Conservation (phyloP, 1,140 invertebrate genomes). For the Drosophila subobscura region DNA sequence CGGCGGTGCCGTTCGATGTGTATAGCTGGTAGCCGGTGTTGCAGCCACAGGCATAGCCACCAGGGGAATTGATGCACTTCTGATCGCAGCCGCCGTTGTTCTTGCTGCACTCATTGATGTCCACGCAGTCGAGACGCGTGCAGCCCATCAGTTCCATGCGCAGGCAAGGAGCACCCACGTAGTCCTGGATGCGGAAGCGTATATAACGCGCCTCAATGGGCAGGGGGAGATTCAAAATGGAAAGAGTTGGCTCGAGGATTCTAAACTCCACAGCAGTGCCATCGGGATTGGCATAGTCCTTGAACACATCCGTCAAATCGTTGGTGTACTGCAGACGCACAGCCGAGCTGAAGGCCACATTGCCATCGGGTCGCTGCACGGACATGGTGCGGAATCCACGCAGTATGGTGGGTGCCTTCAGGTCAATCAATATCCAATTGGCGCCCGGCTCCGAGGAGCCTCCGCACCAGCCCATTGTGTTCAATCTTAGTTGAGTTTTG, state of each 20-base stretch:
- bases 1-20: slow-evolving; percentile 94
- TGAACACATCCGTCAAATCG: slow-evolving; percentile 94
- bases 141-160: slow-evolving; percentile 97
- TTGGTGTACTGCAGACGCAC: slow-evolving; percentile 94
- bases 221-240: slow-evolving; percentile 94
- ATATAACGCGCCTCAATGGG: slow-evolving; percentile 96
- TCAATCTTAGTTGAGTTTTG: slow-evolving; percentile 92
- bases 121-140: slow-evolving; percentile 93
- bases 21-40: slow-evolving; percentile 97
- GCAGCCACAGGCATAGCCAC: slow-evolving; percentile 94
- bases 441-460: slow-evolving; percentile 91
- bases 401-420: slow-evolving; percentile 95
- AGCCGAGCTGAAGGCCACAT: slow-evolving; percentile 93
- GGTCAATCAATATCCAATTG: slow-evolving; percentile 94
- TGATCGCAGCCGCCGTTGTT: slow-evolving; percentile 97
- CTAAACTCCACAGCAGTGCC: slow-evolving; percentile 96
- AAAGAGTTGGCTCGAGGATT: slow-evolving; percentile 93
- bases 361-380: slow-evolving; percentile 90
- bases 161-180: slow-evolving; percentile 92
- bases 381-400: slow-evolving; percentile 95
- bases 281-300: slow-evolving; percentile 95
- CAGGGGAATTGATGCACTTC: slow-evolving; percentile 95
- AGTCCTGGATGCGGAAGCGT: slow-evolving; percentile 95
- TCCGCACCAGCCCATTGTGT: slow-evolving; percentile 95
- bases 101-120: slow-evolving; percentile 95